phyloP scores from a whole-genome alignment of 1,140 invertebrate genomes.

The Lordiphosa clarofinis region DNA sequence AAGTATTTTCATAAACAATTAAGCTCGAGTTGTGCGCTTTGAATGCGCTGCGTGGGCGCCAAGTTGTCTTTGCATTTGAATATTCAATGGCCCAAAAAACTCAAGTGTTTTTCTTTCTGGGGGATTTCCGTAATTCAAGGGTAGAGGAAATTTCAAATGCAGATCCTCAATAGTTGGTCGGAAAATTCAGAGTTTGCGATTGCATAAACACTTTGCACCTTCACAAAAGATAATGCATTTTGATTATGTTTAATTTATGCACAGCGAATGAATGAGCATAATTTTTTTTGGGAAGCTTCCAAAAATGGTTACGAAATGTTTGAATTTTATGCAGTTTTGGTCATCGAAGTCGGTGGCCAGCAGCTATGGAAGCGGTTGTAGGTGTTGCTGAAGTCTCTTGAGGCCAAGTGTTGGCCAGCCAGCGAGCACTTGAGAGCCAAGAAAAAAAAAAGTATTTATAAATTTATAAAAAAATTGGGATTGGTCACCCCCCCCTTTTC shows the following conservation, averaged over 20 bases:
- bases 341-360: constrained; percentile 15
- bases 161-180: not conserved
- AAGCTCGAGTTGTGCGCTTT: constrained; percentile 45
- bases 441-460: no score
- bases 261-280: constrained; percentile 15
- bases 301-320: constrained; percentile 52
- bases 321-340: constrained; percentile 27
- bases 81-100: constrained; percentile 22
- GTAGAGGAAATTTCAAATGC: not conserved
- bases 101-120: constrained; percentile 43
- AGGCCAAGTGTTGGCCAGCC: constrained; percentile 18
- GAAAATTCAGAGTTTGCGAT: constrained; percentile 13
- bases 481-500: no score
- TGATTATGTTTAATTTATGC: constrained; percentile 72
- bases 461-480: constrained; percentile 18
- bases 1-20: constrained; percentile 73
- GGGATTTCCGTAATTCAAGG: constrained; percentile 1
- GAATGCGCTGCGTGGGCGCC: constrained; percentile 42
- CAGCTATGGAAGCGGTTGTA: constrained; percentile 31
- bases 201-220: constrained; percentile 29
- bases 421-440: constrained; percentile 2
- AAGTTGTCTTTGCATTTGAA: constrained; percentile 53
- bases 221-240: constrained; percentile 72
- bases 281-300: constrained; percentile 19
- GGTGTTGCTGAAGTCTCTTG: constrained; percentile 51